These are phyloP conservation scores for Pipistrellus pygmaeus DNA, from an alignment of 2,797 vertebrate species.

Conservation along the genomic window DNA sequence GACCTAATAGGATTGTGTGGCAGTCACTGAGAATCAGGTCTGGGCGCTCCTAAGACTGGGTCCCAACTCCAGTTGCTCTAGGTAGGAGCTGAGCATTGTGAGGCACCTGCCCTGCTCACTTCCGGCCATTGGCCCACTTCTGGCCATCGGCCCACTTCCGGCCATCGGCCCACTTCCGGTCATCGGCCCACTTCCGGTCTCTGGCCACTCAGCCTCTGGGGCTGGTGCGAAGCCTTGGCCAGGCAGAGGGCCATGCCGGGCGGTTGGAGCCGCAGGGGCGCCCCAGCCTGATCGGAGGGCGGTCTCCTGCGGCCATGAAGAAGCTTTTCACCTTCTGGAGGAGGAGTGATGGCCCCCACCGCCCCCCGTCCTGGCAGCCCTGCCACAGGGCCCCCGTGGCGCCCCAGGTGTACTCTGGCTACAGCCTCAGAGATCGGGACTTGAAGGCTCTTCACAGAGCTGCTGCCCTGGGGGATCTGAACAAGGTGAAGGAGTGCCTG, in stretches of 20 bases:
- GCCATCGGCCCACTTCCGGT: not conserved
- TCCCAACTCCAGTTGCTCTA: rapidly evolving
- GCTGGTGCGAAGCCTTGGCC: rapidly evolving
- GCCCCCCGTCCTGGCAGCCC: not conserved
- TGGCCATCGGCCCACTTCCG: rapidly evolving
- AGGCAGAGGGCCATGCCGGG: too few relatives aligned
- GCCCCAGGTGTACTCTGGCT: rapidly evolving
- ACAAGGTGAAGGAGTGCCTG: slow-evolving; percentile 48
- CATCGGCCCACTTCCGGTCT: not conserved
- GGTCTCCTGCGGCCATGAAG: not conserved
- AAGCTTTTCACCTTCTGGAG: slow-evolving; percentile 17
- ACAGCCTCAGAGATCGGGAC: not conserved
- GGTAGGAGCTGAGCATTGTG: not conserved
- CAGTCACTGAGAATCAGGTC: not conserved
- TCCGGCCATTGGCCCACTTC: not conserved
- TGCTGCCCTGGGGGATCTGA: slow-evolving; percentile 3
- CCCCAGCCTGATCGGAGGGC: not conserved
- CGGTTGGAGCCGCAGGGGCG: not conserved
- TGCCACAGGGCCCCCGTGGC: rapidly evolving
- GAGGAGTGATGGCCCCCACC: not conserved
- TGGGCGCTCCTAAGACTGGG: rapidly evolving
- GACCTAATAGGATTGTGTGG: not conserved
- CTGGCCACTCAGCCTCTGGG: not conserved
- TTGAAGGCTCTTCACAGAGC: slow-evolving; percentile 67
- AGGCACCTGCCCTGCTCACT: not conserved